Base-by-base conservation (phyloP, 1,140 invertebrate genomes). In the Drosophila mayri region DNA sequence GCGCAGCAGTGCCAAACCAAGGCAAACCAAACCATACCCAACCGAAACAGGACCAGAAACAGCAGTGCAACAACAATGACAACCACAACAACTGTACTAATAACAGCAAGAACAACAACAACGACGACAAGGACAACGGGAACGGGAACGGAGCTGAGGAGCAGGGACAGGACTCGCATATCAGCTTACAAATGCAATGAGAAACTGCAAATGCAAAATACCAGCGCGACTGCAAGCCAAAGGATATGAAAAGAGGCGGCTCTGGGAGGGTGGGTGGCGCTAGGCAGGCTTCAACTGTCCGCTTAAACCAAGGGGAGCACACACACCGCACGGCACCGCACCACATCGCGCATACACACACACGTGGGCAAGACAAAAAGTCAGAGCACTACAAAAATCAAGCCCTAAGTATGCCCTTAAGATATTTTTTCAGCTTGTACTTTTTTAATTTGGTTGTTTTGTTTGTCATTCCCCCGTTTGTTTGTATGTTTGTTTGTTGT, bases 391-490 rank as follows among this genome's bases (percentile, higher is more conserved):
- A 76, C 67, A 90, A 85, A 90, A 88, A 90, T 88, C 81, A 85
- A 70, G 81, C 85, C 63, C 77, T 88, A 90, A 88, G 85, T 81
- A 88, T 58, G 84, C 85, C 85, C 85, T 52, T 61, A 90, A 88
- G 85, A 76, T 90, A 88, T 88, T 88, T 88, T 88, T 90, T 76
- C 76, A 87, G 58, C 68, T 78, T 78, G 77, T 75, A 65, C 55
- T 59, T 78, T 72, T 75, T 78, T 77, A 88, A 88, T 88, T 88
- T 84, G 68, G 81, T 80, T 88, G 85, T 79, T 79, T 79, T 79
- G 75, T 79, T 88, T 88, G 76, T 80, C 84, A 84, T 80, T 78
- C 76, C 79, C 50, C 50, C 61, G 77, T 80, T 79, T 50, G 55
- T 61, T 81, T 38, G 57, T 71, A 61, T 52, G 77, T 80, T 79